Base-by-base conservation (phyloP, 2,797 vertebrate species). In the Myripristis murdjan region DNA sequence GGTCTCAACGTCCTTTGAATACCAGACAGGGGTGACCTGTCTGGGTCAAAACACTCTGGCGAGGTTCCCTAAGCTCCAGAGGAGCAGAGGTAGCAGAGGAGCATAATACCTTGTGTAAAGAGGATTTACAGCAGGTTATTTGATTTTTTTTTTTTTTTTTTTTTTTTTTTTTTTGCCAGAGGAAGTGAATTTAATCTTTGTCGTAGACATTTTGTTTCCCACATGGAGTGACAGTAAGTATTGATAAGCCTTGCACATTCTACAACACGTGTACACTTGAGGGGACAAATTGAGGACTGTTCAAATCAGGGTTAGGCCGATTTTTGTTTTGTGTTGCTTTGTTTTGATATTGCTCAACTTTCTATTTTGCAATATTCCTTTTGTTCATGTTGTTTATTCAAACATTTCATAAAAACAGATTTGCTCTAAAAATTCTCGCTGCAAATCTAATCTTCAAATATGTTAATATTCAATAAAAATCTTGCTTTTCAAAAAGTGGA, bases 161-260 rank as follows among this genome's bases (percentile, higher is more conserved):
- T n/a, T n/a, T n/a, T n/a, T n/a, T n/a, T n/a, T n/a, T n/a, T n/a
- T n/a, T 59, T 52, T 53, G 70, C 67, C 59, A 66, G 44, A 62
- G 16, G 62, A 77, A 52, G 65, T 73, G 72, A 44, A 66, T 86
- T 70, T 59, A 84, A 73, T 81, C 57, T 48, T 43, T 48, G 37
- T 43, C 59, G 51, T 6, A 39, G 60, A 39, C 64, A 72, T 16
- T 83, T 78, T 77, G 60, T 43, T 76, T 67, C 70, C 37, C 72
- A 69, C 81, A 79, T 68, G 68, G 44, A 46, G 41, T 52, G 62
- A 75, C 64, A 69, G 65, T 53, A 53, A 15, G 44, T 62, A 24
- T 26, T 44, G 62, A 73, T 57, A 71, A 46, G 53, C 58, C 75
- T 75, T 73, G 59, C 65, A 75, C 78, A 46, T 63, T 64, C 65